Base-by-base conservation (phyloP, 1,140 invertebrate species). In the Drosophila nannoptera region DNA sequence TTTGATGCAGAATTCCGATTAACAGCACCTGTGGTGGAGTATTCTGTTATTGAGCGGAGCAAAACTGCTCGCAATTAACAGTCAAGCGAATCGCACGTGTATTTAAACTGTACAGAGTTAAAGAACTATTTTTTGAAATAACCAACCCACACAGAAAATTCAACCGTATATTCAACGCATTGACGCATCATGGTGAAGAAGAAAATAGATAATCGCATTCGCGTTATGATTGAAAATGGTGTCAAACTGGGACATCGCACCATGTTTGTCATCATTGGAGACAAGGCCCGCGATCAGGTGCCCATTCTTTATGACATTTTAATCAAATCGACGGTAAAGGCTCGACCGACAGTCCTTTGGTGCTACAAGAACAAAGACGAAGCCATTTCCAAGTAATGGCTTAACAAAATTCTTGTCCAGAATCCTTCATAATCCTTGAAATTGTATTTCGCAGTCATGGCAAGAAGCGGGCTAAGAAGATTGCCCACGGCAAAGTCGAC, bases 261-360 rank as follows among this genome's bases (percentile, higher is more conserved):
- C 29, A 94, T 99, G 93, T 97, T 99, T 91, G 93, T 97, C 35
- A 91, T 99, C 58, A 96, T 99, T 35, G 98, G 98, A 4, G 97
- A 99, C 87, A 99, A 99, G 92, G 95, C 95, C 29, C 92, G 94
- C 90, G 98, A 99, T 92, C 98, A 99, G 92, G 97, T 99, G 69
- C 96, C 97, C 4, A 97, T 98, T 89, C 90, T 99, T 0, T 98
- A 99, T 92, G 97, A 99, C 84, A 99, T 99, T 93, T 90, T 99
- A 31, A 94, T 97, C 0, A 99, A 99, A 91, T 95, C 97, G 5
- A 93, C 94, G 58, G 94, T 99, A 0, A 97, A 97, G 91, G 93
- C 97, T 0, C 92, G 97, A 62, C 98, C 98, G 7, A 94, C 93
- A 40, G 97, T 99, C 0, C 90, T 99, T 14, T 99, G 99, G 99